phyloP scores from a whole-genome alignment of 2,888 invertebrate genomes.

The Leptinotarsa juncta region DNA sequence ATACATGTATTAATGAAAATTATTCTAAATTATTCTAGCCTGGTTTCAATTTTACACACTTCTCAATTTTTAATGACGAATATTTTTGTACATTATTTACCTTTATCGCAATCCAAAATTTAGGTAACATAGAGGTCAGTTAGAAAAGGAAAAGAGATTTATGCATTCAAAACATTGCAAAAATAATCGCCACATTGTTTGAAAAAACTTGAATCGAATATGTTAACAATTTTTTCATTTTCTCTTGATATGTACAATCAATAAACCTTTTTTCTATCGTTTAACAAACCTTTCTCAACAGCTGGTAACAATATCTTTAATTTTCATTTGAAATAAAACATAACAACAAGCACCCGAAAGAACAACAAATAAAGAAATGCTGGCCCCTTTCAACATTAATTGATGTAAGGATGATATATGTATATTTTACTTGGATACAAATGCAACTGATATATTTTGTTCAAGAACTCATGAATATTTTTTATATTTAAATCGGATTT shows the following conservation, averaged over 20 bases:
- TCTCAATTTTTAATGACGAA: conserved; percentile 18
- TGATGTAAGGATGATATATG: conserved; percentile 26
- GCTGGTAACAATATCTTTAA: conserved; percentile 12
- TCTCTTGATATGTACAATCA: conserved; percentile 25
- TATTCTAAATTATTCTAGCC: conserved; percentile 13
- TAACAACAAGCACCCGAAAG: conserved; percentile 27
- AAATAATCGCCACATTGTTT: conserved; percentile 14
- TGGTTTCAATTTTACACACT: conserved; percentile 8
- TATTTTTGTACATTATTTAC: conserved; percentile 37
- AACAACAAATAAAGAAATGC: conserved; percentile 30
- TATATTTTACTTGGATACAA: neutral
- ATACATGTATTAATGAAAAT: conserved; percentile 18
- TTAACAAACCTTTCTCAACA: conserved; percentile 14
- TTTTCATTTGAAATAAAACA: conserved; percentile 23
- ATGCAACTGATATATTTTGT: neutral
- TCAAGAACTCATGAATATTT: neutral
- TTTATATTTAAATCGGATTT: no score
- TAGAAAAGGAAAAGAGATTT: conserved; percentile 8
- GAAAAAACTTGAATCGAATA: neutral
- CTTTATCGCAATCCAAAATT: conserved; percentile 27
- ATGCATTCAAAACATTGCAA: conserved; percentile 10
- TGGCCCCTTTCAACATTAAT: conserved; percentile 41
- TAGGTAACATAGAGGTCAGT: neutral
- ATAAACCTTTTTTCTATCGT: conserved; percentile 4
- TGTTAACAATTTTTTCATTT: conserved; percentile 4